Conservation (phyloP, 2,797 vertebrate species). For the Diplodus sargus region DNA sequence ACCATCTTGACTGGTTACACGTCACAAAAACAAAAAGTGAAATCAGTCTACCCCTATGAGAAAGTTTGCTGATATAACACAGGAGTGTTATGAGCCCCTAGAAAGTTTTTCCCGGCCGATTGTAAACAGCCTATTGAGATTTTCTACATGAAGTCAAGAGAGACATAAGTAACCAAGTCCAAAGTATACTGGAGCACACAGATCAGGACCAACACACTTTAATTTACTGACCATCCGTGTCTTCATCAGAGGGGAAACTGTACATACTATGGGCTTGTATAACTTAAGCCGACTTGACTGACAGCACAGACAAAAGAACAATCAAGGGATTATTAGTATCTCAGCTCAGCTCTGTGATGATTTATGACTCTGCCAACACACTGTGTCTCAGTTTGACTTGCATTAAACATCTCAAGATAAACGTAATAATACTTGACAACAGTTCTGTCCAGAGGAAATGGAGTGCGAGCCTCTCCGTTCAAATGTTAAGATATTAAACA, state of each 20-base stretch:
- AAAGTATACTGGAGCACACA: too few relatives aligned
- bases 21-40: too few relatives aligned
- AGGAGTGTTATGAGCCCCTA: background rate
- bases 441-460: background rate
- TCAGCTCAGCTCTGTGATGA: background rate
- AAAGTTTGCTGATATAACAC: background rate
- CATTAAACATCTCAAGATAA: conserved; percentile 8
- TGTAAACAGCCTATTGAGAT: background rate
- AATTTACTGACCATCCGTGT: too few relatives aligned
- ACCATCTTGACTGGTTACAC: too few relatives aligned
- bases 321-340: background rate
- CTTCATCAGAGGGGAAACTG: too few relatives aligned
- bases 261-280: background rate
- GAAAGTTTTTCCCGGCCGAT: background rate
- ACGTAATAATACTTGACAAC: conserved; percentile 18
- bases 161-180: too few relatives aligned
- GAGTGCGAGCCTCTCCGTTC: background rate
- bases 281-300: background rate
- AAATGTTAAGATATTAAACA: background rate
- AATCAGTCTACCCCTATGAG: too few relatives aligned
- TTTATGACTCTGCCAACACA: background rate
- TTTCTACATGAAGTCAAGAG: too few relatives aligned
- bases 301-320: background rate
- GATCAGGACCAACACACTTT: too few relatives aligned
- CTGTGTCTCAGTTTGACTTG: background rate